Percentiles rank a stretch among this genome's conserved stretches.
These are phyloP conservation scores for Hafferia zeledoni DNA, from an alignment of 2,797 vertebrate species.

Conservation along the genomic window DNA sequence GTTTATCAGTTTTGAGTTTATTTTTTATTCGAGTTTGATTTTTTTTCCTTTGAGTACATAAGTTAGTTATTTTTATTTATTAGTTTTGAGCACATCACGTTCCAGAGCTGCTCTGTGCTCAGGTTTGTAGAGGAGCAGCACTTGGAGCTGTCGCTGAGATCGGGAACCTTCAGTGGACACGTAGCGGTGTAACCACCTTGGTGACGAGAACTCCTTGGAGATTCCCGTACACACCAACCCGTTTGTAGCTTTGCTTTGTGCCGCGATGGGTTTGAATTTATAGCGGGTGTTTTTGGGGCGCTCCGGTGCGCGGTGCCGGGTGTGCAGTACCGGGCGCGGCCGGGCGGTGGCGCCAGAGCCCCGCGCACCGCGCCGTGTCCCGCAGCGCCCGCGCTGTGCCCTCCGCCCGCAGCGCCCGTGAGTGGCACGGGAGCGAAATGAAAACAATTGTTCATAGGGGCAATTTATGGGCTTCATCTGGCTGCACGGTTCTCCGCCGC, in stretches of 20 bases:
- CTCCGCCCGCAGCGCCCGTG: neutral
- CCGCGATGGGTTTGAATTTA: too few relatives aligned
- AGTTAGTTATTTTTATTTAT: neutral
- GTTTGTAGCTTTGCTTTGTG: too few relatives aligned
- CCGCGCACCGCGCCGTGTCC: neutral
- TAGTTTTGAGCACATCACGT: neutral
- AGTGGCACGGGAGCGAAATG: conserved; percentile 79
- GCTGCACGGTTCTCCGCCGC: conserved; percentile 84
- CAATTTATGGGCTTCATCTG: conserved; percentile 97
- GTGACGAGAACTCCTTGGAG: too few relatives aligned
- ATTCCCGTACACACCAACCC: too few relatives aligned
- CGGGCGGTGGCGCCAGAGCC: neutral
- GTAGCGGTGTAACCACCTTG: too few relatives aligned
- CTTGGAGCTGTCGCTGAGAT: too few relatives aligned
- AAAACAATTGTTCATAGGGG: conserved; percentile 86
- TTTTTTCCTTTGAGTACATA: neutral
- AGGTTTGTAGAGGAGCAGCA: too few relatives aligned
- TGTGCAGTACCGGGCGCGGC: neutral
- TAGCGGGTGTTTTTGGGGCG: too few relatives aligned
- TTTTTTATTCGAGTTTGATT: neutral
- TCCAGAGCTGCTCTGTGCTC: too few relatives aligned
- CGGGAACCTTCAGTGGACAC: too few relatives aligned
- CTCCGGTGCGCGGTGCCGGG: neutral
- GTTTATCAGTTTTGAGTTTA: neutral
- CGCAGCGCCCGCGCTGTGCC: too few relatives aligned